Evolutionary conservation across 2,113 vertebrate genomes (phyloP).

Genomic region (Illadopsis cleaveri): DNA sequence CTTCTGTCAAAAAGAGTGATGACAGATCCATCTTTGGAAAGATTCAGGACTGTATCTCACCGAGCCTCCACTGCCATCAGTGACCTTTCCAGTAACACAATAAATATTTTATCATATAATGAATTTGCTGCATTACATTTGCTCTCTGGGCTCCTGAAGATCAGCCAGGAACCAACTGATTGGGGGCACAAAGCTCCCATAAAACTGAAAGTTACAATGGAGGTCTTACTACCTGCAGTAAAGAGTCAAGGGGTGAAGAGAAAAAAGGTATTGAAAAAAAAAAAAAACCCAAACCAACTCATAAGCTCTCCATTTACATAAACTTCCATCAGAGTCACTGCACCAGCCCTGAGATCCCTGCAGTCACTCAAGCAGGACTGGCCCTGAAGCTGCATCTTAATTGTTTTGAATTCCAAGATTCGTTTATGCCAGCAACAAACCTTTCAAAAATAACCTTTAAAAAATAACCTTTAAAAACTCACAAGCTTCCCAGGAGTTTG

Average conservation of each 20-base stretch:
- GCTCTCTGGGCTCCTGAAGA: background rate
- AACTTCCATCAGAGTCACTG: background rate
- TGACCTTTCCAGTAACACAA: background rate
- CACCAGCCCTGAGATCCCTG: background rate
- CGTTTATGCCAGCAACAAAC: background rate
- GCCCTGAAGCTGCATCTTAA: background rate
- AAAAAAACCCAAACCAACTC: background rate
- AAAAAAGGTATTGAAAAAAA: background rate
- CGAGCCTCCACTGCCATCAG: background rate
- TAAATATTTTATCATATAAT: conserved; percentile 17
- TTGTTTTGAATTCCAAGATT: background rate
- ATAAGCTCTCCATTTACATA: background rate
- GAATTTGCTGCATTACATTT: background rate
- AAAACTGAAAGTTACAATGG: background rate
- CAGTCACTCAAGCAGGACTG: background rate
- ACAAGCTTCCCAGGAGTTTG: background rate
- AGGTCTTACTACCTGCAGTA: background rate
- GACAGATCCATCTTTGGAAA: background rate
- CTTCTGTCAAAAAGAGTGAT: background rate
- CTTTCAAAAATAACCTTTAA: background rate
- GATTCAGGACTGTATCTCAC: background rate
- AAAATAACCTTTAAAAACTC: background rate
- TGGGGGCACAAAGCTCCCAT: background rate
- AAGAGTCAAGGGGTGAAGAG: background rate
- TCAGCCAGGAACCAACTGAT: background rate